Evolutionary conservation across 2,113 vertebrate genomes (phyloP), one percentile per base, ranked within the genome.

Genomic region (Dasyurus viverrinus): DNA sequence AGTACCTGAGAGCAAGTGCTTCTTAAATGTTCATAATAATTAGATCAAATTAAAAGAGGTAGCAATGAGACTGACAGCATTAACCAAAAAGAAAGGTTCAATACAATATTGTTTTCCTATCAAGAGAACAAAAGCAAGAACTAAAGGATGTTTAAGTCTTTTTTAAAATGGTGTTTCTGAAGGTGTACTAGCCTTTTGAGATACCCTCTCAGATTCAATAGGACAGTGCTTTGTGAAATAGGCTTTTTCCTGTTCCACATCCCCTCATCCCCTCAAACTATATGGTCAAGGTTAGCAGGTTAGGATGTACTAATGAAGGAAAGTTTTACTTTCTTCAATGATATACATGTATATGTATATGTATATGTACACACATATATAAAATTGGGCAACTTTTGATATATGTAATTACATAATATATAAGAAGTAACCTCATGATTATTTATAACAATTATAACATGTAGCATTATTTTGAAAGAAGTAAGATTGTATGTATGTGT

Each of bases 141-240:
- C 22, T 93, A 93, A 96, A 90, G 4, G 0, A 7, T 94, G 55
- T 97, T 98, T 94, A 97, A 89, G 97, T 97, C 94, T 52, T 94
- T 76, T 92, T 97, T 95, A 97, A 90, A 98, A 96, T 90, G n/a
- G 89, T 94, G 95, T 94, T 47, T 57, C 47, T 94, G 55, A 92
- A 97, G 55, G 8, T 8, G 26, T 27, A 27, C 8, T 57, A 96
- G n/a, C 26, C 19, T 54, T 96, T 92, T 36, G 26, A 48, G 2
- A n/a, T 48, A 2, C 92, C n/a, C 26, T 26, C 76, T 22, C 50
- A 11, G 48, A 94, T 84, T 94, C 53, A 90, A 68, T 68, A 55
- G 76, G 9, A 6, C 47, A 19, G 46, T 57, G 46, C n/a, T 68
- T 46, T 84, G 46, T 22, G 76, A 50, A 93, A 52, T 48, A 50